phyloP scores from a whole-genome alignment of 1,140 invertebrate genomes.

The Zaprionus davidi region DNA sequence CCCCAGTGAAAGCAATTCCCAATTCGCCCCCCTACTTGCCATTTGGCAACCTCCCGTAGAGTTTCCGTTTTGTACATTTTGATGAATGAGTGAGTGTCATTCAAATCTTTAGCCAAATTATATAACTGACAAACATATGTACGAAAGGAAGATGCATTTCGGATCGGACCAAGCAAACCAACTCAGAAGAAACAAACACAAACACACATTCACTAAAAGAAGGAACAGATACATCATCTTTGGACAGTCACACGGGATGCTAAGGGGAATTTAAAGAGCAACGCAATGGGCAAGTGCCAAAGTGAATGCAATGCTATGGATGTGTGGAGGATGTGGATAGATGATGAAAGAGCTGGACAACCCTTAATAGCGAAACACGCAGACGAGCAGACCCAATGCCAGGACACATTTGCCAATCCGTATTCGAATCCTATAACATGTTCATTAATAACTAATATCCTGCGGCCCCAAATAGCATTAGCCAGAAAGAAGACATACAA shows the following conservation, averaged over 20 bases:
- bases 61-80: constrained; percentile 47
- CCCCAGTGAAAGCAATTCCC: background rate
- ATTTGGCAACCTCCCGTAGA: background rate
- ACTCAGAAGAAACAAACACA: background rate
- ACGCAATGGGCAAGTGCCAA: constrained; percentile 26
- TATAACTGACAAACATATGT: constrained; percentile 49
- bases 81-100: constrained; percentile 51
- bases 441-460: constrained; percentile 82
- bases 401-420: constrained; percentile 3
- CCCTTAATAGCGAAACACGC: constrained; percentile 49
- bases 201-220: background rate
- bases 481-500: constrained; percentile 32
- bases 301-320: constrained; percentile 24
- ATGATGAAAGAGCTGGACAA: constrained; percentile 61
- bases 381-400: background rate
- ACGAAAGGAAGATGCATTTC: constrained; percentile 51
- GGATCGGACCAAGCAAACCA: background rate
- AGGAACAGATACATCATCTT: constrained; percentile 62
- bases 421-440: constrained; percentile 56
- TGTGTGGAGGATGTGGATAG: constrained; percentile 13
- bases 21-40: background rate
- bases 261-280: constrained; percentile 45
- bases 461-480: constrained; percentile 75
- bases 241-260: constrained; percentile 7
- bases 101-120: constrained; percentile 52